These are phyloP conservation scores for Cheilosia pagana DNA, from an alignment of 2,888 invertebrate species.

Conservation along the genomic window DNA sequence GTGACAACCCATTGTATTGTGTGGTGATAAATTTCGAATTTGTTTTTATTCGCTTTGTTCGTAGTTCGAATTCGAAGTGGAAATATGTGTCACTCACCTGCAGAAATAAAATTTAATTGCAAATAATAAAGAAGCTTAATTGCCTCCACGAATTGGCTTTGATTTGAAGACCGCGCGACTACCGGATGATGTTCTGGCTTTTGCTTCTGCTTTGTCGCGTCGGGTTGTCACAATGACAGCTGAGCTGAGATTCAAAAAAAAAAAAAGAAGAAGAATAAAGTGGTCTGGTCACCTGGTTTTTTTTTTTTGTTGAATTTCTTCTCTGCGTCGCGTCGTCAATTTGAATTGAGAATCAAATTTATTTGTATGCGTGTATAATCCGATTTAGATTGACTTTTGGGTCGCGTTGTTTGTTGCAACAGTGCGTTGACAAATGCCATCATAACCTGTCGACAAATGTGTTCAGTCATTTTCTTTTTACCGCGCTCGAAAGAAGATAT, in stretches of 20 bases:
- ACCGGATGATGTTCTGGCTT: conserved; percentile 57
- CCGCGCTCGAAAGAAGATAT: background rate
- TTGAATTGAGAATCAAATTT: conserved; percentile 37
- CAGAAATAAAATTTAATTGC: conserved; percentile 65
- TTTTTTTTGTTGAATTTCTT: background rate
- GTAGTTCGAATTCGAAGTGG: conserved; percentile 36
- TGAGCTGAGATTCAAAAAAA: conserved; percentile 18
- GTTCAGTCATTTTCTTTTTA: conserved; percentile 48
- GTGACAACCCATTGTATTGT: conserved; percentile 38
- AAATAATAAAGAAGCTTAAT: conserved; percentile 73
- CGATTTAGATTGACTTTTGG: conserved; percentile 57
- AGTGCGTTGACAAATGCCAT: conserved; percentile 71
- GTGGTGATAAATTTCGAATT: conserved; percentile 45
- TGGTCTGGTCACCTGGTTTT: conserved; percentile 24
- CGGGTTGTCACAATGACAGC: conserved; percentile 31
- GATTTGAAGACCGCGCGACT: conserved; percentile 58
- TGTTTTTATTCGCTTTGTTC: conserved; percentile 19
- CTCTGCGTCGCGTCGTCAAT: conserved; percentile 8
- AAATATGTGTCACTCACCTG: conserved; percentile 67
- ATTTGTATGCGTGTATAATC: conserved; percentile 50
- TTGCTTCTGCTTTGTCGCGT: conserved; percentile 36
- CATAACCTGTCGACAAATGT: conserved; percentile 74
- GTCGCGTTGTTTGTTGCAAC: conserved; percentile 51
- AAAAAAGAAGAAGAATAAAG: conserved; percentile 4
- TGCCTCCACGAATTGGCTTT: conserved; percentile 57